Conservation (phyloP, 2,113 vertebrate genomes). For the Alosa alosa region DNA sequence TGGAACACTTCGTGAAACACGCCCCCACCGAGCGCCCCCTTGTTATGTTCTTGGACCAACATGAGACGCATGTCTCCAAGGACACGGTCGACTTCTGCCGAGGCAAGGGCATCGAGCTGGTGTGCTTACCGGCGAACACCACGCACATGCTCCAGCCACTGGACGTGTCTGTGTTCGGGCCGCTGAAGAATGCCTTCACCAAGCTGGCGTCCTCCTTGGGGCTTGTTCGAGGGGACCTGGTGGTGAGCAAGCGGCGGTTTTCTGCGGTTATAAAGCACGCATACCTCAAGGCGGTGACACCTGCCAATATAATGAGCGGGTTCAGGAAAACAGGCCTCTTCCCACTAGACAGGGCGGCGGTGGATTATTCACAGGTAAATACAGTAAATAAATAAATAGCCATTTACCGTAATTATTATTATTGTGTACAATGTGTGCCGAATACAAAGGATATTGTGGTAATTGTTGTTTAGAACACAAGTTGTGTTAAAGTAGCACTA, state of each 20-base stretch:
- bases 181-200: no score
- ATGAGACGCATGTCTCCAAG: conserved; percentile 7
- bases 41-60: conserved; percentile 15
- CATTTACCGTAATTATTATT: no score
- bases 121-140: neutral
- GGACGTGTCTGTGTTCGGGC: neutral
- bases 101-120: neutral
- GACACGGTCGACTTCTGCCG: conserved; percentile 3
- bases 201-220: no score
- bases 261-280: conserved; percentile 6
- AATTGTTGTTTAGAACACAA: no score
- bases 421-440: no score
- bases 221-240: neutral
- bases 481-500: no score
- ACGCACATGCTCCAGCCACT: neutral
- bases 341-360: neutral
- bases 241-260: conserved; percentile 1
- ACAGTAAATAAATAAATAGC: no score
- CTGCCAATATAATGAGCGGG: neutral
- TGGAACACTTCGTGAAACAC: neutral
- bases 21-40: conserved; percentile 17
- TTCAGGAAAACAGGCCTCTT: neutral
- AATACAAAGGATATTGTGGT: no score
- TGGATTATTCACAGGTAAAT: no score
- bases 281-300: conserved; percentile 2